Evolutionary conservation across 2,888 invertebrate species (phyloP), one percentile per base, ranked within the genome.

Genomic region (Volucella bombylans): DNA sequence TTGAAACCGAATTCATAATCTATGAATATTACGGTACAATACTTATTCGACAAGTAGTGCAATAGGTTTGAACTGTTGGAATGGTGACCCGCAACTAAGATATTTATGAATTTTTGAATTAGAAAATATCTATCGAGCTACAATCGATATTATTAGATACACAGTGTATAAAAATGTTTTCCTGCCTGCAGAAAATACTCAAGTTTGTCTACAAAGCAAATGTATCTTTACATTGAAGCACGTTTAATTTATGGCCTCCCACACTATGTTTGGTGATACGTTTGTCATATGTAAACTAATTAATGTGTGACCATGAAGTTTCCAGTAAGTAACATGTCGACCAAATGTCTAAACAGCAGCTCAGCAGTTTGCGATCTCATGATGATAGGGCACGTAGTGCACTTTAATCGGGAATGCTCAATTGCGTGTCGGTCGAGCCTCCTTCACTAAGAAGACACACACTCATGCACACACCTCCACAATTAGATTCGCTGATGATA

Each of bases 401-500:
- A 50, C 4, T 47, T 39, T 31, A 1, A 18, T 12, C 10, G 54
- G 47, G 38, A 23, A 41, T 43, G 31, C 45, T 15, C 49, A 78
- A 47, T 82, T 45, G 82, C 82, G 72, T 78, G 77, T 50, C 23
- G 41, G 54, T 23, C 43, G 43, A 31, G 47, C 41, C 54, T 65
- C 65, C 14, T 52, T 65, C 57, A 50, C 47, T 49, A 31, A 31
- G 59, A 54, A 49, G 39, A 14, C 50, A 72, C 54, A 45, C 62
- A 57, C 50, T 18, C 47, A 55, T 12, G 61, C 71, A 61, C 54
- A 62, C 62, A 67, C 41, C 72, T 67, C 71, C 62, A 18, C 72
- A 72, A 82, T 82, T 73, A 82, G 82, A 73, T 73, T 62, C 82
- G 73, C 78, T 79, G 73, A 82, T 68, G 82, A 82, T 72, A 73